Conservation (phyloP, 1,140 invertebrate species). For the Sminthurides bifidus region DNA sequence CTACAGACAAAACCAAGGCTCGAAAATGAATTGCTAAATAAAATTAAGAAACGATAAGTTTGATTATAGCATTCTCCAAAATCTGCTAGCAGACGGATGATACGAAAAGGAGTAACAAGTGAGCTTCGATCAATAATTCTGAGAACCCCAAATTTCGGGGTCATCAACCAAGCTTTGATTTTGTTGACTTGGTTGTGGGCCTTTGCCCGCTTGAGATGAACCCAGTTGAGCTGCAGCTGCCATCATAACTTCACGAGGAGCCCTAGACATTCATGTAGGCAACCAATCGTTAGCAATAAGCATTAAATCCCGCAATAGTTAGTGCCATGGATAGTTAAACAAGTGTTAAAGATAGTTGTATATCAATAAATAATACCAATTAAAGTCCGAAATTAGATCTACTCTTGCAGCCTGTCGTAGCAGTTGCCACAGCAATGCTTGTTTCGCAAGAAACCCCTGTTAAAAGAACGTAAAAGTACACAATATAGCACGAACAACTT, state of each 20-base stretch:
- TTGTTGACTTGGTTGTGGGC: slow-evolving; percentile 21
- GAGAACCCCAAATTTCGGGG: slow-evolving; percentile 31
- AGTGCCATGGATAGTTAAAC: too few relatives aligned
- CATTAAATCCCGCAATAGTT: too few relatives aligned
- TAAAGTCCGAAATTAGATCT: too few relatives aligned
- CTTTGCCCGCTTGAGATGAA: slow-evolving; percentile 16
- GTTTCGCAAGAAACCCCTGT: too few relatives aligned
- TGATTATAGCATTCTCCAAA: not conserved
- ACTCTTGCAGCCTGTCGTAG: too few relatives aligned
- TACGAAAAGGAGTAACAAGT: not conserved
- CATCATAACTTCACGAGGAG: slow-evolving; percentile 30
- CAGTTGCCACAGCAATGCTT: too few relatives aligned
- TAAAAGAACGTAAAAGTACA: too few relatives aligned
- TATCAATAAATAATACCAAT: too few relatives aligned
- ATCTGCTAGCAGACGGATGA: too few relatives aligned
- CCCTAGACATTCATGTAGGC: slow-evolving; percentile 24
- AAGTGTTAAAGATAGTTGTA: too few relatives aligned
- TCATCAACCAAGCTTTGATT: slow-evolving; percentile 32
- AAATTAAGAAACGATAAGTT: not conserved
- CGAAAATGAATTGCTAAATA: too few relatives aligned
- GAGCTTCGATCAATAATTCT: slow-evolving; percentile 22
- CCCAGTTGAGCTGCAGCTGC: slow-evolving; percentile 25
- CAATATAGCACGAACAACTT: slow-evolving; percentile 39
- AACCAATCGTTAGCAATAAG: not conserved
- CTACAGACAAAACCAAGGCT: too few relatives aligned